Evolutionary conservation across 2,797 vertebrate species (phyloP).

Genomic region (Argya squamiceps): DNA sequence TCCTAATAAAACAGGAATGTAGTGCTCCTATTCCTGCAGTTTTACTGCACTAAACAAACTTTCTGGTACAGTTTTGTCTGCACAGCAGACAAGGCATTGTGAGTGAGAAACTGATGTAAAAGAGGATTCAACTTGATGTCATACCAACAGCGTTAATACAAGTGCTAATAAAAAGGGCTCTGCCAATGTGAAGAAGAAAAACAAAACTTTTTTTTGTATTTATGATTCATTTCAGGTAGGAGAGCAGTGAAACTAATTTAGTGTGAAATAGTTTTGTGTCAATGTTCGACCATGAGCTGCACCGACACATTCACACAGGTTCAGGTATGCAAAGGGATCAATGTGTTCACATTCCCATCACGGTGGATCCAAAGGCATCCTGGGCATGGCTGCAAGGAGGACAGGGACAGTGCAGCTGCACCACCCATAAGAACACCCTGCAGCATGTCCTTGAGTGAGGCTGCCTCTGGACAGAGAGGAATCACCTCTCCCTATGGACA

Average conservation of each 20-base stretch:
- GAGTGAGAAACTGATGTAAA: background rate
- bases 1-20: background rate
- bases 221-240: background rate
- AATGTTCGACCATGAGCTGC: background rate
- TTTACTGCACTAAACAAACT: background rate
- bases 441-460: accelerated
- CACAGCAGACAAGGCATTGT: background rate
- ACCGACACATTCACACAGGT: accelerated
- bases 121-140: background rate
- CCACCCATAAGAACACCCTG: background rate
- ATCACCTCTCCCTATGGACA: accelerated
- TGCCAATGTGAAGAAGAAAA: background rate
- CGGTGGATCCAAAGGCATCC: background rate
- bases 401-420: too few relatives aligned
- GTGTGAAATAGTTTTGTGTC: background rate
- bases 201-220: background rate
- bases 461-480: background rate
- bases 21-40: background rate
- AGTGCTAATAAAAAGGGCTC: background rate
- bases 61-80: background rate
- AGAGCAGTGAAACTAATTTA: background rate
- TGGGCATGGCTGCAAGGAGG: accelerated
- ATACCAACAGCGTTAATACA: background rate
- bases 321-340: background rate
- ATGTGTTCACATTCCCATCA: accelerated